Conservation (phyloP, 2,888 invertebrate species). For the Mylabris sibirica region DNA sequence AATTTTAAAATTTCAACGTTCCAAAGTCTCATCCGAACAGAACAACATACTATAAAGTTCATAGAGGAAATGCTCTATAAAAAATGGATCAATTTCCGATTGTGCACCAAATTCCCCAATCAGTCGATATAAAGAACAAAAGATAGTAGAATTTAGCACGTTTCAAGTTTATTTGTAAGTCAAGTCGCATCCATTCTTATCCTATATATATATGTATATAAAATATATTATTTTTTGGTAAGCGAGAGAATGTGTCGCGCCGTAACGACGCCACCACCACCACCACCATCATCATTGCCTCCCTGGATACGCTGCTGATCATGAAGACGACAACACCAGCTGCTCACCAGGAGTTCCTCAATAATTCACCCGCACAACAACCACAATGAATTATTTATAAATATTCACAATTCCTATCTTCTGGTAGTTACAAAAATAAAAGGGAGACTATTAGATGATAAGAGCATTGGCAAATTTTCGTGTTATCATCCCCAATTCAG, state of each 20-base stretch:
- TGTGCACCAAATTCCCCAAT: slow-evolving; percentile 3
- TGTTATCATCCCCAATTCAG: slow-evolving; percentile 22
- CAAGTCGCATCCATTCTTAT: slow-evolving; percentile 49
- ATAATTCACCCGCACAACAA: slow-evolving; percentile 28
- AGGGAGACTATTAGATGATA: background rate
- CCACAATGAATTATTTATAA: background rate
- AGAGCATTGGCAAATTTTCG: background rate
- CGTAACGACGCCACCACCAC: slow-evolving; percentile 16
- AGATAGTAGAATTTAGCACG: background rate
- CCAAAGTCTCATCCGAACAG: background rate
- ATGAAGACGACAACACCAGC: slow-evolving; percentile 29
- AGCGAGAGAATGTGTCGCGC: slow-evolving; percentile 6
- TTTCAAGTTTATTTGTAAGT: slow-evolving; percentile 42
- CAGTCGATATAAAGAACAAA: slow-evolving; percentile 9
- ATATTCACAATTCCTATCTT: background rate
- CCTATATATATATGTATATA: slow-evolving; percentile 48
- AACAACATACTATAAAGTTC: background rate
- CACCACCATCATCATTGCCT: slow-evolving; percentile 12
- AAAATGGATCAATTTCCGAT: slow-evolving; percentile 1
- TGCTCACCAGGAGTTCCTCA: slow-evolving; percentile 30
- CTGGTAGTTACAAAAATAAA: background rate
- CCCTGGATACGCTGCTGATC: background rate
- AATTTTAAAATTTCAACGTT: background rate
- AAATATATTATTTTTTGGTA: slow-evolving; percentile 39
- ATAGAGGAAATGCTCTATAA: background rate